phyloP scores from a whole-genome alignment of 2,888 invertebrate species.

The Caradrina kadenii region DNA sequence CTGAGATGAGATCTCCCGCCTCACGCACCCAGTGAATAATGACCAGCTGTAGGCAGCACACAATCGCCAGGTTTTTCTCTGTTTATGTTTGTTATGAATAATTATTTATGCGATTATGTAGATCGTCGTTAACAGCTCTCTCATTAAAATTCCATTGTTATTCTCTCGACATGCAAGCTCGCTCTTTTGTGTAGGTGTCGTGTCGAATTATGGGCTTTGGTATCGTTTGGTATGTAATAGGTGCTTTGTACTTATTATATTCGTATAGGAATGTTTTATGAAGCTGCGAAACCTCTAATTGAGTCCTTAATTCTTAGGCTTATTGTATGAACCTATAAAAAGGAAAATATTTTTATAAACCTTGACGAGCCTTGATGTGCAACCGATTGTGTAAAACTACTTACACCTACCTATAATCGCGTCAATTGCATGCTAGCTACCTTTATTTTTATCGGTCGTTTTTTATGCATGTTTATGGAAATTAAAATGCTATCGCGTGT shows the following conservation, averaged over 20 bases:
- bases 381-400: not conserved
- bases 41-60: conserved; percentile 68
- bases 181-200: conserved; percentile 77
- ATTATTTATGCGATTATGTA: conserved; percentile 87
- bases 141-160: conserved; percentile 88
- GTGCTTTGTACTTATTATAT: not conserved
- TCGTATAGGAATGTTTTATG: not conserved
- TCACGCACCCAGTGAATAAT: conserved; percentile 72
- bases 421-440: conserved; percentile 40
- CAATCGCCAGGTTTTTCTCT: conserved; percentile 73
- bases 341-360: conserved; percentile 26
- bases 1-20: conserved; percentile 70
- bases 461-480: conserved; percentile 51
- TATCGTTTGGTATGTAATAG: conserved; percentile 1
- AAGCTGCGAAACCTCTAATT: conserved; percentile 29
- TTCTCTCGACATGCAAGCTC: conserved; percentile 75
- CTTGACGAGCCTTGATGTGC: conserved; percentile 13
- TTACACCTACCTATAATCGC: conserved; percentile 22
- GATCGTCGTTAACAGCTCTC: conserved; percentile 82
- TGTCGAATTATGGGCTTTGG: conserved; percentile 71
- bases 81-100: conserved; percentile 84
- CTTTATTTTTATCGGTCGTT: conserved; percentile 49
- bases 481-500: conserved; percentile 50
- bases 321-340: conserved; percentile 2
- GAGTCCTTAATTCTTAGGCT: conserved; percentile 8